Evolutionary conservation across 2,888 invertebrate genomes (phyloP), one percentile per base, ranked within the genome.

Genomic region (Listrodromus nycthemerus): DNA sequence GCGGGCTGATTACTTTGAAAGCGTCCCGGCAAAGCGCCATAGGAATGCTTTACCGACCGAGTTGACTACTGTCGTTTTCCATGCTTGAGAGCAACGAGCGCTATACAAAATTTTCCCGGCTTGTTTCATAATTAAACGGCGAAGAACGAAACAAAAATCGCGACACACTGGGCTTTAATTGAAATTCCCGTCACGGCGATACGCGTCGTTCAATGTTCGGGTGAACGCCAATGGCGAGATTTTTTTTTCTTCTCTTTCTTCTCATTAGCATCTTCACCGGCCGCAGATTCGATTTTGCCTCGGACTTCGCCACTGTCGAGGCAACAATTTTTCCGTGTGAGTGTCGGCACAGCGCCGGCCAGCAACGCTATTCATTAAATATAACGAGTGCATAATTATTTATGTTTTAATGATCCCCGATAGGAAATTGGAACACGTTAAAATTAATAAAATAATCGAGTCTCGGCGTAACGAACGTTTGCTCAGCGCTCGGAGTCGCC

Each of bases 191-290:
- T 71, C 75, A 50, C 37, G 16, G 50, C 33, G 50, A 66, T 48
- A 58, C 41, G n/a, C 37, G 33, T 63, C 63, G 73, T 41, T 80
- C 45, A 50, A 24, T n/a, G 10, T 67, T 50, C 58, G n/a, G 61
- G 65, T 48, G 55, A 66, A 37, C 50, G 48, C 71, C 52, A 19
- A 24, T 33, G 48, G 50, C 19, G 48, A 4, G 52, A 61, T 19
- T 55, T 55, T 41, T 70, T 67, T 70, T 24, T 76, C 45, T 30
- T 19, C 55, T 7, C 67, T 76, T 55, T 30, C 24, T 63, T 7
- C 67, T 77, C 76, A 83, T 83, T 80, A 80, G 76, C 73, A 80
- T 83, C 69, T 83, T 76, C 67, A 76, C 67, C 76, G 71, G 67
- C 50, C 50, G 67, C 41, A 71, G 63, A 83, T 71, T 83, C 55